Evolutionary conservation across 2,797 vertebrate genomes (phyloP), one percentile per base, ranked within the genome.

Genomic region (Semaprochilodus insignis): DNA sequence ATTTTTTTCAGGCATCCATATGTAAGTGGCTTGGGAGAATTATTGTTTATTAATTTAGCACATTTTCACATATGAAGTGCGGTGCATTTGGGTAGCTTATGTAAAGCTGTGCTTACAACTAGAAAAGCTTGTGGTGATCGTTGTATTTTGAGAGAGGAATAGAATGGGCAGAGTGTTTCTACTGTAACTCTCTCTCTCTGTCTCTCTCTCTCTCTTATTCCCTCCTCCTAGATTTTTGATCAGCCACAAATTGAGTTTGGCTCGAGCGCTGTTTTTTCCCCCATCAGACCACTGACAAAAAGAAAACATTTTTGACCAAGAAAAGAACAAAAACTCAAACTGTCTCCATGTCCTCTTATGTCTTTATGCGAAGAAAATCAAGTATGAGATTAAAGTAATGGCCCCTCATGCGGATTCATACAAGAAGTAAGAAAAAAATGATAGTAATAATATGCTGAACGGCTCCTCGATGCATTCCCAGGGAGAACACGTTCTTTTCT

Each of bases 241-340:
- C 87, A 85, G 74, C 87, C 85, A 85, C 87, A 86, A 85, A 86
- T 82, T 83, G 79, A 85, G 81, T 77, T 88, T 86, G 85, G 87
- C 85, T 88, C 83, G 63, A 34, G 27, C 73, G 84, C 82, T 70
- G 48, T 25, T 52, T 73, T 89, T 15, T 51, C 21, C 25, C 75
- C 72, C 78, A 57, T 73, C 72, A 88, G 93, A 94, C 91, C 92
- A 76, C 92, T 75, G 82, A 90, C 88, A 85, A 80, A 91, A 92
- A 87, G 85, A 89, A 91, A 93, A 91, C 88, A 90, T 88, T 91
- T 92, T 87, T 80, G 89, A 86, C 85, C 81, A 87, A 85, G 85
- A 88, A 67, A 87, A 88, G 91, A 86, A 82, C 90, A 87, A 48
- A 89, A 85, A 65, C 82, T 79, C 71, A 83, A 85, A 83, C 78